Evolutionary conservation across 92 coral and sea anemone species (phyloP), one percentile per base, ranked within the genome.

Genomic region (Micromussa lordhowensis): DNA sequence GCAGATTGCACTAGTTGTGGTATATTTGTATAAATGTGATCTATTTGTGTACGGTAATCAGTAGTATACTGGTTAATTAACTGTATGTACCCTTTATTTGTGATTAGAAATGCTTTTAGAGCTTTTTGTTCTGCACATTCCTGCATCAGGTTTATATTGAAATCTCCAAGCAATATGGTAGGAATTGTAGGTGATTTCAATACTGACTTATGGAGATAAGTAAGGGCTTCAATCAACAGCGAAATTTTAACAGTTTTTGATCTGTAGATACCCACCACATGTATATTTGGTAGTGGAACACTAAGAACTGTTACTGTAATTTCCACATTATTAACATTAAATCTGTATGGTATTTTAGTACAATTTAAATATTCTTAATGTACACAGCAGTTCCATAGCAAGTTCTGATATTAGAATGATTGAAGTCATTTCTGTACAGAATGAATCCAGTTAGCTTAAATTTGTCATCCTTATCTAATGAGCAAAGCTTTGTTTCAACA

Each of bases 251-350:
- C 91, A 53, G 36, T 30, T 78, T 87, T 94, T 14, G 96, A 94
- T 22, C 93, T 90, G 54, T 94, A 92, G 61, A 94, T 92, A 30
- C 95, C 92, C 75, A 94, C 73, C 31, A 94, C 54, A 48, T 94
- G 93, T 21, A 94, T 68, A 51, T 80, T 76, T 82, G 85, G 73
- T 75, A 89, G 35, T 55, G 88, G 96, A 31, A 82, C 24, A 38
- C 54, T 36, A 18, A 86, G 18, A 32, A 83, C 66, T 26, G 40
- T 82, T 5, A 91, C 82, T 64, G 94, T 91, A 21, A 91, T 83
- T 86, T 94, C 94, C 31, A 94, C 82, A 77, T 75, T 61, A 78
- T 90, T 87, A 75, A 32, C 80, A 88, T 91, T 93, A 58, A 29
- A 87, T 21, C 92, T 93, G 64, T n/a, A 70, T 36, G 96, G 96